Evolutionary conservation across 2,888 invertebrate genomes (phyloP).

Genomic region (Bombylius major): DNA sequence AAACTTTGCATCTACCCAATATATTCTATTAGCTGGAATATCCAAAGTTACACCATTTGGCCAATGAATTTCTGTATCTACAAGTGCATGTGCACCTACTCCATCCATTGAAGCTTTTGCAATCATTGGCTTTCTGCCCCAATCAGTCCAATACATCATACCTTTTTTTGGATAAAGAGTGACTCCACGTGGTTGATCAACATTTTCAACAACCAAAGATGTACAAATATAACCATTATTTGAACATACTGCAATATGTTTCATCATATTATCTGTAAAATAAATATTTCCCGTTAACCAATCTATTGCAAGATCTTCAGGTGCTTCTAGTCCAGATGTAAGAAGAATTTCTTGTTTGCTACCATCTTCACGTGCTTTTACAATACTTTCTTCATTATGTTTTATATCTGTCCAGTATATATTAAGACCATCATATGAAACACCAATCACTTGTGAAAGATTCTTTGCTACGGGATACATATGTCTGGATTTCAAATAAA

Average conservation of each 20-base stretch:
- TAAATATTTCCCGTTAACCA: conserved; percentile 70
- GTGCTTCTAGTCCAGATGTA: conserved; percentile 53
- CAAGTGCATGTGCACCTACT: conserved; percentile 43
- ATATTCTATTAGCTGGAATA: conserved; percentile 61
- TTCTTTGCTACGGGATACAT: conserved; percentile 37
- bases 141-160: conserved; percentile 88
- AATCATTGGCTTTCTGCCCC: conserved; percentile 62
- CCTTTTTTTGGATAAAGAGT: conserved; percentile 55
- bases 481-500: conserved; percentile 44
- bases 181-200: conserved; percentile 55
- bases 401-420: conserved; percentile 70
- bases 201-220: conserved; percentile 46
- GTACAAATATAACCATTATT: conserved; percentile 54
- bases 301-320: conserved; percentile 65
- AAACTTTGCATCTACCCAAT: conserved; percentile 75
- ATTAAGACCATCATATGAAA: conserved; percentile 54
- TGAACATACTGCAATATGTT: conserved; percentile 61
- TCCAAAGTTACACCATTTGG: conserved; percentile 83
- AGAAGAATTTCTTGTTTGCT: conserved; percentile 45
- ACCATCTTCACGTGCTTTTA: conserved; percentile 49
- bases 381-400: conserved; percentile 56
- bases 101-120: conserved; percentile 81
- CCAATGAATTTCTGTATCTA: conserved; percentile 54
- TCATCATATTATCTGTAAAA: conserved; percentile 60
- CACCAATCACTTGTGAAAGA: conserved; percentile 47